Percentiles rank a stretch among this genome's conserved stretches.
These are phyloP conservation scores for Doris montereyensis DNA, from an alignment of 2,888 invertebrate genomes.

Conservation along the genomic window DNA sequence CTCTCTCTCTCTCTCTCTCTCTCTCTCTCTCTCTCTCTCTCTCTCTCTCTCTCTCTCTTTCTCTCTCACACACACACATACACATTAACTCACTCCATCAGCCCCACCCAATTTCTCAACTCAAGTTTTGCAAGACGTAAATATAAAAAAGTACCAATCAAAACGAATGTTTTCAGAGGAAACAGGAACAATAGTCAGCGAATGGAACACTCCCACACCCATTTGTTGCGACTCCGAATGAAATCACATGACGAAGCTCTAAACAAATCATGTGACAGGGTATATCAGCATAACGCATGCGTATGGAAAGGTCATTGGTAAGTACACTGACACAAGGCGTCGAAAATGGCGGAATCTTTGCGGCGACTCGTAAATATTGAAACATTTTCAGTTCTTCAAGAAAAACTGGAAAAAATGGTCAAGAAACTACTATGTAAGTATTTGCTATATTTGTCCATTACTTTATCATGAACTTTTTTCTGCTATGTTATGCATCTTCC, in stretches of 20 bases:
- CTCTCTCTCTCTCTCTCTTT: background rate
- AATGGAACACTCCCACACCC: no score
- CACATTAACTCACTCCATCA: no score
- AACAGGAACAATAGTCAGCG: no score
- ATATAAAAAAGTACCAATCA: no score
- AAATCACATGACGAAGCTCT: background rate
- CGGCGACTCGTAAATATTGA: slow-evolving; percentile 70
- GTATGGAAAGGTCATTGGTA: slow-evolving; percentile 35
- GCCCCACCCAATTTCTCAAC: no score
- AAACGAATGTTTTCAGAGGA: no score
- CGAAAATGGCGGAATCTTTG: slow-evolving; percentile 71
- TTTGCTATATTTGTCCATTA: background rate
- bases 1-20: slow-evolving; percentile 1
- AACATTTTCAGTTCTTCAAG: slow-evolving; percentile 70
- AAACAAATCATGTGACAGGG: background rate
- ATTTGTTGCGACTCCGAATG: background rate
- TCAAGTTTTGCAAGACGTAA: no score
- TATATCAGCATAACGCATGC: slow-evolving; percentile 35
- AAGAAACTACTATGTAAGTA: slow-evolving; percentile 70
- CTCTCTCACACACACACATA: background rate
- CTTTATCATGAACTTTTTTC: no score
- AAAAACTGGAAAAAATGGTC: slow-evolving; percentile 71
- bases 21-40: background rate
- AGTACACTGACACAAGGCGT: slow-evolving; percentile 55
- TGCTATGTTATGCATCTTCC: no score